Conservation (phyloP, 2,797 vertebrate genomes). For the Chelidonichthys spinosus region DNA sequence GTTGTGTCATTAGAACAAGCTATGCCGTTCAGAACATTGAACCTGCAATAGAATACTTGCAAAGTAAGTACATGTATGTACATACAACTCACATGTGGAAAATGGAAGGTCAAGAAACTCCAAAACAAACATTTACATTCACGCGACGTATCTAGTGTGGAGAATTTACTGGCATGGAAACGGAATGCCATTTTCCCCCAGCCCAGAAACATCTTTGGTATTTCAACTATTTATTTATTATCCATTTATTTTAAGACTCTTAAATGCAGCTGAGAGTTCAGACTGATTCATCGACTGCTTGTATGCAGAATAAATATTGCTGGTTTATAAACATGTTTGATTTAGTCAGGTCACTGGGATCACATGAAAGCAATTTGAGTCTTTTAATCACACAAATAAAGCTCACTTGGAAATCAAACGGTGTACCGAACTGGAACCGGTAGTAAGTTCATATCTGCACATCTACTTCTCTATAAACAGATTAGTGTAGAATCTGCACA, state of each 20-base stretch:
- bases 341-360: background rate
- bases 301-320: constrained; percentile 1
- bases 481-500: too few relatives aligned
- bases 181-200: background rate
- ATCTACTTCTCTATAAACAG: background rate
- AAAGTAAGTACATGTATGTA: background rate
- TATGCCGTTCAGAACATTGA: constrained; percentile 10
- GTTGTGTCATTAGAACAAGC: background rate
- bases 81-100: background rate
- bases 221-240: background rate
- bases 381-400: background rate
- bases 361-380: background rate
- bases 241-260: background rate
- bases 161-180: background rate
- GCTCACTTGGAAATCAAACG: background rate
- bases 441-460: background rate
- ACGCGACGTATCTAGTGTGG: background rate
- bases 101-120: background rate
- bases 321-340: background rate
- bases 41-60: constrained; percentile 1
- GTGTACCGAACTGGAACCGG: background rate
- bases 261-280: background rate
- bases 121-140: background rate
- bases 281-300: too few relatives aligned
- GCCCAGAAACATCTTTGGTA: background rate